Conservation (phyloP, 1,140 invertebrate species). For the Sitobion miscanthi region DNA sequence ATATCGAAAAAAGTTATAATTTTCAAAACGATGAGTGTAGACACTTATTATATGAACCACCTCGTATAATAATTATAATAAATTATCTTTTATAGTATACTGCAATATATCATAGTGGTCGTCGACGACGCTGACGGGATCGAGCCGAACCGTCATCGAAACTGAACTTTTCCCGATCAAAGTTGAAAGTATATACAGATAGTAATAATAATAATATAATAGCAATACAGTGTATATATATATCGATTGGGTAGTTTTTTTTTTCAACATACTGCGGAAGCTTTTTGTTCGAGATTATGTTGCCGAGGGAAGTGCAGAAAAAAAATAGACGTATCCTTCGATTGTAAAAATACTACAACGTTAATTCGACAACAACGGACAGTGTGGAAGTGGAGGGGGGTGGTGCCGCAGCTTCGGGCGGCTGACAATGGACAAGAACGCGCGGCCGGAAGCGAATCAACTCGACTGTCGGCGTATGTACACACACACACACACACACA, state of each 20-base stretch:
- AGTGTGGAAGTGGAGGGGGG: not conserved
- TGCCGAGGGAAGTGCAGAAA: constrained; percentile 6
- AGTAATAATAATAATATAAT: not conserved
- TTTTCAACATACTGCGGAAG: not conserved
- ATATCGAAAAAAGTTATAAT: not conserved
- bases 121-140: not conserved
- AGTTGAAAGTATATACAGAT: not conserved
- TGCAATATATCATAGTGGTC: not conserved
- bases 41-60: not conserved
- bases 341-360: constrained; percentile 34
- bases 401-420: not conserved
- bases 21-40: not conserved
- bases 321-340: constrained; percentile 11
- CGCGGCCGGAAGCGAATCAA: constrained; percentile 48
- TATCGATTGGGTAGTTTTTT: not conserved
- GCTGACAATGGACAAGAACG: constrained; percentile 44
- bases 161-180: not conserved
- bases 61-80: not conserved
- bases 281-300: constrained; percentile 41
- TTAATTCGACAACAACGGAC: constrained; percentile 34
- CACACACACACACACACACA: not conserved
- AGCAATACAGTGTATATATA: not conserved
- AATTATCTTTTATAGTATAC: not conserved
- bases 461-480: constrained; percentile 14
- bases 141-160: not conserved